A percentile compares a stretch with the other conserved stretches of the same genome.
phyloP scores from a whole-genome alignment of 2,113 vertebrate genomes.

The Stegostoma tigrinum region DNA sequence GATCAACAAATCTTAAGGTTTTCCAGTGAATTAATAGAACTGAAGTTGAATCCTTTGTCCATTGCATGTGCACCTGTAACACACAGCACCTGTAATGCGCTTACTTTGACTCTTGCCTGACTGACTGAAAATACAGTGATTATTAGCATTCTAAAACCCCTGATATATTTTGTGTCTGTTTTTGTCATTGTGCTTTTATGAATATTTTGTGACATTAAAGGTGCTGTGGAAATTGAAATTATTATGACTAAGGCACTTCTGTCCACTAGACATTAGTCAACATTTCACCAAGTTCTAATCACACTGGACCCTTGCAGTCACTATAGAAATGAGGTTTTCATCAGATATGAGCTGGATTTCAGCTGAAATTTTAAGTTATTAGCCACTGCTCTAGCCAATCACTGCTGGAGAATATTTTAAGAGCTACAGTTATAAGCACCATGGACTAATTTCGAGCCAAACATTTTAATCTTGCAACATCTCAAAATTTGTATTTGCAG shows the following conservation, averaged over 20 bases:
- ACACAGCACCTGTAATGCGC: not conserved
- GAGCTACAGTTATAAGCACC: not conserved
- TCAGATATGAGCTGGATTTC: not conserved
- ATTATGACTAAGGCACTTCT: not conserved
- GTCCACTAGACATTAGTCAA: not conserved
- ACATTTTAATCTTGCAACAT: not conserved
- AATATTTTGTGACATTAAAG: not conserved
- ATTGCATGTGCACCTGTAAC: not conserved
- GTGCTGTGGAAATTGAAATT: not conserved
- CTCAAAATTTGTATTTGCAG: constrained; percentile 53
- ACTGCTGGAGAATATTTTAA: not conserved
- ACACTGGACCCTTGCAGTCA: not conserved
- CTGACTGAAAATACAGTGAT: not conserved
- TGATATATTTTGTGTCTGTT: not conserved
- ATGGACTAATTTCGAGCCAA: not conserved
- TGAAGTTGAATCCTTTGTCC: not conserved
- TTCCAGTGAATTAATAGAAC: not conserved
- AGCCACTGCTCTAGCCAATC: not conserved
- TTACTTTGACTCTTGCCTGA: not conserved
- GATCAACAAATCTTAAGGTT: not conserved
- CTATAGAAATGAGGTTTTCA: not conserved
- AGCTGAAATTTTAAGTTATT: not conserved
- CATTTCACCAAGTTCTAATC: not conserved
- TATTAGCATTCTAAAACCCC: not conserved
- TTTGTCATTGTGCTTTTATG: not conserved